Evolutionary conservation across 2,888 invertebrate genomes (phyloP), one percentile per base, ranked within the genome.

Genomic region (Gortyna flavago): DNA sequence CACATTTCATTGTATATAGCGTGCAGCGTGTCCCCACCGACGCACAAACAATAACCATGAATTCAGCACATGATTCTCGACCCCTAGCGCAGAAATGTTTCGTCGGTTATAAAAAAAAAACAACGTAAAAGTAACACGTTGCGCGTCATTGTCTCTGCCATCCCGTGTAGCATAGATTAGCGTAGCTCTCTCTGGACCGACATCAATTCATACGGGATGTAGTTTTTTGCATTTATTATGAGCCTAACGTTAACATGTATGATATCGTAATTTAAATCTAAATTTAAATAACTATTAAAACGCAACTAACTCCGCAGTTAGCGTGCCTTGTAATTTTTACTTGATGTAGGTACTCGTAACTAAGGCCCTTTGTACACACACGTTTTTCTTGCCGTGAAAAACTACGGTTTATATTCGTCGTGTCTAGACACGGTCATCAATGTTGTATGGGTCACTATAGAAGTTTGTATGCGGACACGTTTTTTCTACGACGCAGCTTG

Each of bases 221-320:
- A 64, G 69, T 81, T 78, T 87, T 86, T 87, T 87, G 71, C 75
- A 82, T 85, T 82, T 71, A 87, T 84, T 80, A 80, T 64, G 41
- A 77, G 73, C 57, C 77, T 62, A 72, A 59, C 75, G 69, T 72
- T 71, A 81, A 75, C 80, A 87, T 66, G 59, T 72, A 84, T 81
- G 70, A 29, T 83, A 87, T 87, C 87, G 41, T 80, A 85, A 87
- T 85, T 87, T 72, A 77, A 86, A 87, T 87, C 87, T 79, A 73
- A 86, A 80, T 77, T n/a, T n/a, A 79, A 77, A 73, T 77, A 79
- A 75, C 74, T 80, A 84, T 81, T 86, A 85, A 80, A 77, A 72
- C 67, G 68, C 29, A 66, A 54, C 38, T 73, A 57, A 68, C 61
- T 64, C 57, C 2, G 11, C 18, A 79, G 72, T 66, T 74, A 80